Percentiles rank a stretch among this genome's conserved stretches.
Evolutionary conservation across 1,140 invertebrate genomes (phyloP).

Genomic region (Diorhabda carinulata): DNA sequence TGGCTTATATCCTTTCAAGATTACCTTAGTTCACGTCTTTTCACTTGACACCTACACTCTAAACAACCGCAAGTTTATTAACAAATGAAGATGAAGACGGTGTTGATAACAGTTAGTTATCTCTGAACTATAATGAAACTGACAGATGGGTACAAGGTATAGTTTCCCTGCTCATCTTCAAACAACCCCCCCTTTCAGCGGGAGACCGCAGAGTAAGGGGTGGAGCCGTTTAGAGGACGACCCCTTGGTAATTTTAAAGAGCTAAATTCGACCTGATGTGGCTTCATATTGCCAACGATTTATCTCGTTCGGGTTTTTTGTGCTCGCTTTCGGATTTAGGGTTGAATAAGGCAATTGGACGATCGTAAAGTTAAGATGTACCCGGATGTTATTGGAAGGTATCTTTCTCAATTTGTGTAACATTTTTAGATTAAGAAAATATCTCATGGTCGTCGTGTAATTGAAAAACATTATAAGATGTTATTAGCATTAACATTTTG

Average conservation of each 20-base stretch:
- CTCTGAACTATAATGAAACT: conserved; percentile 35
- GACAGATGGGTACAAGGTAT: conserved; percentile 33
- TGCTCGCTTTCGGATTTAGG: too few relatives aligned
- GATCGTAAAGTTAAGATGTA: too few relatives aligned
- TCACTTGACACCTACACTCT: too few relatives aligned
- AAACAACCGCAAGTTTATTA: conserved; percentile 25
- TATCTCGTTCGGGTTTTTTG: neutral
- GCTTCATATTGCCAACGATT: neutral
- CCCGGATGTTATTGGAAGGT: too few relatives aligned
- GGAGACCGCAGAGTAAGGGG: conserved; percentile 20
- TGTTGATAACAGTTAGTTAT: conserved; percentile 34
- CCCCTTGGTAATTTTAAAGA: conserved; percentile 17
- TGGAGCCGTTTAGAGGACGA: conserved; percentile 32
- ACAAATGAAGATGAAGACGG: conserved; percentile 32
- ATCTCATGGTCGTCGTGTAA: too few relatives aligned
- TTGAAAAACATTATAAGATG: too few relatives aligned
- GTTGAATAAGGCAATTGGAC: too few relatives aligned
- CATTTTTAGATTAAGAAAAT: too few relatives aligned
- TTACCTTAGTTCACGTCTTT: too few relatives aligned
- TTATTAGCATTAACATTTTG: too few relatives aligned
- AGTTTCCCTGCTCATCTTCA: conserved; percentile 37
- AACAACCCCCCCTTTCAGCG: conserved; percentile 32
- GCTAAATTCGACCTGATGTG: neutral
- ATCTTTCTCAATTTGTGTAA: too few relatives aligned
- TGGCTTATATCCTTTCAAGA: too few relatives aligned